A percentile compares a stretch with the other conserved stretches of the same genome.
Evolutionary conservation across 2,797 vertebrate species (phyloP).

Genomic region (Labroides dimidiatus): DNA sequence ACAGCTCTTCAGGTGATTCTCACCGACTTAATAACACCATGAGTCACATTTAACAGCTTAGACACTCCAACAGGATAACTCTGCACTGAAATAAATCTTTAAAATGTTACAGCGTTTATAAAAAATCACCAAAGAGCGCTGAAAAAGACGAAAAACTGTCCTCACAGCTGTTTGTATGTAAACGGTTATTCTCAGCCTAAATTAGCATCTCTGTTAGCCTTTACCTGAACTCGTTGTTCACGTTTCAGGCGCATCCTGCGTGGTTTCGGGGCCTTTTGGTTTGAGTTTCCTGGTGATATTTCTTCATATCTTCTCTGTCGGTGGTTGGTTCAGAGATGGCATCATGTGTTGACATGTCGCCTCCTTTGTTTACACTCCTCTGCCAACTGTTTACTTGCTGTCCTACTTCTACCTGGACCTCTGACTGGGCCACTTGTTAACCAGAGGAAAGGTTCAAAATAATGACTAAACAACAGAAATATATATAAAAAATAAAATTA

Average conservation of each 20-base stretch:
- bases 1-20: not conserved
- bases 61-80: fast-evolving
- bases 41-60: not conserved
- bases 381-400: constrained; percentile 7
- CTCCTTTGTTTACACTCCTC: not conserved
- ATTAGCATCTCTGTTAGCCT: not conserved
- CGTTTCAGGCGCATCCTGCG: not conserved
- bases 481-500: too few species aligned
- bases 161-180: not conserved
- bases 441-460: not conserved
- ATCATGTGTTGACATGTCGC: too few species aligned
- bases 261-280: not conserved
- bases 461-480: too few species aligned
- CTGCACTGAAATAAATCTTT: too few species aligned
- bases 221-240: not conserved
- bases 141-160: too few species aligned
- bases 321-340: too few species aligned
- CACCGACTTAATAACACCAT: fast-evolving
- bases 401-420: too few species aligned
- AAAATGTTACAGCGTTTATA: too few species aligned
- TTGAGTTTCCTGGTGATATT: not conserved
- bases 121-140: too few species aligned
- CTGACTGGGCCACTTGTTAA: not conserved
- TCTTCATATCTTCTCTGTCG: too few species aligned
- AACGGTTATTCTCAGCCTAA: not conserved